phyloP scores from a whole-genome alignment of 2,113 vertebrate genomes.

The Lycaon pictus region DNA sequence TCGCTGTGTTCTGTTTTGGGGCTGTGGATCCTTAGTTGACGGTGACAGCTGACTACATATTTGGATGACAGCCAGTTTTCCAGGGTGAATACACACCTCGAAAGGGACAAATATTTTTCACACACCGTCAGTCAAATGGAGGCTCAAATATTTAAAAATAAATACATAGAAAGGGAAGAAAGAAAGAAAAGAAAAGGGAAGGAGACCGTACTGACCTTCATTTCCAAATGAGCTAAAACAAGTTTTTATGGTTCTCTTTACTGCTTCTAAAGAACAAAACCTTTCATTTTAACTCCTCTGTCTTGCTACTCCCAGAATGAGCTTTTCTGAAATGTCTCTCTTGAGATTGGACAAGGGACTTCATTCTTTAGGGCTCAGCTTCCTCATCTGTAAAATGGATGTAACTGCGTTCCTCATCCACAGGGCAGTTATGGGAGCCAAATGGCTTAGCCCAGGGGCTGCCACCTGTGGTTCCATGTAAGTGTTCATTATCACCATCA shows the following conservation, averaged over 20 bases:
- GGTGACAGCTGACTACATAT: conserved; percentile 77
- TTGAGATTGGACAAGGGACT: neutral
- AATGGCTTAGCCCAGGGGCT: neutral
- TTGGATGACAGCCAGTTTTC: conserved; percentile 81
- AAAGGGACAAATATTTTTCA: conserved; percentile 82
- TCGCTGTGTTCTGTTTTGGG: conserved; percentile 59
- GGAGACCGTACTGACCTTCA: neutral
- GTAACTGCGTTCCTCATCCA: neutral
- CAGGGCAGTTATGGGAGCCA: neutral
- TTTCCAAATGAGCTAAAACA: conserved; percentile 7
- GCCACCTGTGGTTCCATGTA: too few relatives aligned
- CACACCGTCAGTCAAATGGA: conserved; percentile 76
- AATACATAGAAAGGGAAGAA: neutral
- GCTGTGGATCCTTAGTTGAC: conserved; percentile 67
- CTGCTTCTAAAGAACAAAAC: neutral
- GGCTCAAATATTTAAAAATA: conserved; percentile 67
- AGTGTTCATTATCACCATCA: too few relatives aligned
- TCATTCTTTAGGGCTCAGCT: neutral
- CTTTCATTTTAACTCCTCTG: neutral
- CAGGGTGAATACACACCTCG: conserved; percentile 83
- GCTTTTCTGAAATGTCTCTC: neutral
- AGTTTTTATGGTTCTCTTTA: neutral
- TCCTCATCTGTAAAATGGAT: neutral
- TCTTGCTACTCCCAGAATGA: neutral
- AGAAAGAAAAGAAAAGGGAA: neutral